Evolutionary conservation across 2,113 vertebrate species (phyloP).

Genomic region (Takifugu bimaculatus): DNA sequence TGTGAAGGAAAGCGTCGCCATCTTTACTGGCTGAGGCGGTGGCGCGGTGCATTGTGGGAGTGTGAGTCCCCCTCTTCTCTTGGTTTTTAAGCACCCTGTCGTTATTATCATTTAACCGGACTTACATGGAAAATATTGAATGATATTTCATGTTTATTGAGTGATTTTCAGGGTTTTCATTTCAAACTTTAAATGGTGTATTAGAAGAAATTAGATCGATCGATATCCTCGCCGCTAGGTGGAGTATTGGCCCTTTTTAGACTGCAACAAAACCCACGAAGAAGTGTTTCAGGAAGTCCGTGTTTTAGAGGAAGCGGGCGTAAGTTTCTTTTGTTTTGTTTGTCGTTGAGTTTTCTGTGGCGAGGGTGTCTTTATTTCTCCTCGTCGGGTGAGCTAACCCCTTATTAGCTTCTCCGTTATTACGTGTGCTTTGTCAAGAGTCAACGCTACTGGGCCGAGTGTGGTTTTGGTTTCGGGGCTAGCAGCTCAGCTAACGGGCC

Average conservation of each 20-base stretch:
- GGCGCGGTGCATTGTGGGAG: conserved; percentile 41
- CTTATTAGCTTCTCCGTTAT: background rate
- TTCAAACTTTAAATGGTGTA: background rate
- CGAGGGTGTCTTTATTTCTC: background rate
- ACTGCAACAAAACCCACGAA: conserved; percentile 18
- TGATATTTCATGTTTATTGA: too few relatives aligned
- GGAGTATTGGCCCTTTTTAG: background rate
- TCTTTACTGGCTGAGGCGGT: conserved; percentile 23
- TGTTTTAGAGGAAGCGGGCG: conserved; percentile 48
- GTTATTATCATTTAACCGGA: background rate
- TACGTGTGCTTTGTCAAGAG: background rate
- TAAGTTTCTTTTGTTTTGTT: conserved; percentile 68
- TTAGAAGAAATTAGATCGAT: too few relatives aligned
- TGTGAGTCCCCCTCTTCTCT: background rate
- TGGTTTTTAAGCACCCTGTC: background rate
- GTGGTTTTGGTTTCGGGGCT: conserved; percentile 32
- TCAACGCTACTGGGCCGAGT: conserved; percentile 23
- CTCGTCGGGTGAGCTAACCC: too few relatives aligned
- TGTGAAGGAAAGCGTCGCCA: conserved; percentile 28
- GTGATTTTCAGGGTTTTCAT: too few relatives aligned
- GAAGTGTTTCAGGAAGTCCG: conserved; percentile 62
- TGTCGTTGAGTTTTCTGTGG: conserved; percentile 47
- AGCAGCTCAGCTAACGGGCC: conserved; percentile 63
- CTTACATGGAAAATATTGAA: background rate
- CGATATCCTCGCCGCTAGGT: conserved; percentile 15